A percentile compares a stretch with the other conserved stretches of the same genome.
Evolutionary conservation across 2,797 vertebrate genomes (phyloP).

Genomic region (Fundulus diaphanus): DNA sequence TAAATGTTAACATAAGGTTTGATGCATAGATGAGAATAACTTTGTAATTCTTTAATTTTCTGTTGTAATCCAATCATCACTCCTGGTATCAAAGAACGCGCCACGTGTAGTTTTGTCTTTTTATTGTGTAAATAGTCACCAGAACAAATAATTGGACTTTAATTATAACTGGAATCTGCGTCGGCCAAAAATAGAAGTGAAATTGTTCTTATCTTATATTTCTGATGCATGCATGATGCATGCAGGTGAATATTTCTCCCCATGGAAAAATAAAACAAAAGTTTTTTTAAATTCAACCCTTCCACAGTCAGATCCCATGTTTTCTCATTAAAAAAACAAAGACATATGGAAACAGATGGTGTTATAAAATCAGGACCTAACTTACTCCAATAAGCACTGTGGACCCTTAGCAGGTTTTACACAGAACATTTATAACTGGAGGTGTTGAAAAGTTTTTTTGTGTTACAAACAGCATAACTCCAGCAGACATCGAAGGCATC

Average conservation of each 20-base stretch:
- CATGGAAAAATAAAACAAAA: background rate
- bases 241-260: background rate
- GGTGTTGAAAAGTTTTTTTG: conserved; percentile 53
- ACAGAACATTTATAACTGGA: conserved; percentile 11
- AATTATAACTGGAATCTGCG: too few relatives aligned
- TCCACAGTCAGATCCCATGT: conserved; percentile 26
- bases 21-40: background rate
- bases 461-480: conserved; percentile 55
- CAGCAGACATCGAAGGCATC: conserved; percentile 60
- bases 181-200: too few relatives aligned
- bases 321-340: conserved; percentile 32
- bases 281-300: conserved; percentile 44
- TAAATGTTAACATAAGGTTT: background rate
- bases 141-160: background rate
- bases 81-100: background rate
- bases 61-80: background rate
- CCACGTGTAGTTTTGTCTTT: background rate
- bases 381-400: conserved; percentile 1
- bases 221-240: background rate
- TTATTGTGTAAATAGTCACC: background rate
- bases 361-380: conserved; percentile 7
- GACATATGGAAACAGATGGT: background rate
- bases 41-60: background rate
- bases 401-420: conserved; percentile 4
- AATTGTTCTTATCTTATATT: too few relatives aligned